Evolutionary conservation across 2,888 invertebrate species (phyloP).

Genomic region (Netelia melanura): DNA sequence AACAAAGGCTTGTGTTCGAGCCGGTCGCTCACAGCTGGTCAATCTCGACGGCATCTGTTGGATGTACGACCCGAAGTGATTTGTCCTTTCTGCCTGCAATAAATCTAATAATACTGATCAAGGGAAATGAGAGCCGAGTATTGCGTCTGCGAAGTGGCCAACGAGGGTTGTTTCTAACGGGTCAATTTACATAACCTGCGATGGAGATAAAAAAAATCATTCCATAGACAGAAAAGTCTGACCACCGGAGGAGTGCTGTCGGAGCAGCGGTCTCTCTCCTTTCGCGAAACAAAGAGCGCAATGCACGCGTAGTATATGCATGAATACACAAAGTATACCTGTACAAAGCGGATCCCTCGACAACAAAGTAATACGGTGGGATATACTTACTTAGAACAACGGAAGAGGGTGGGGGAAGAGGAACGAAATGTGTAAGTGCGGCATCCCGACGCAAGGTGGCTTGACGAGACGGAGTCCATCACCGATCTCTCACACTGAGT

Average conservation of each 20-base stretch:
- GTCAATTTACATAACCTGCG: constrained; percentile 37
- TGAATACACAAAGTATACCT: constrained; percentile 36
- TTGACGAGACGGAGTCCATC: constrained; percentile 45
- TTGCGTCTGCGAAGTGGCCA: constrained; percentile 28
- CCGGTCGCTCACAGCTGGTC: constrained; percentile 53
- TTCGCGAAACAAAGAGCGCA: constrained; percentile 66
- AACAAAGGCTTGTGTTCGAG: constrained; percentile 32
- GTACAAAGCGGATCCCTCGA: constrained; percentile 33
- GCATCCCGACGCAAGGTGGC: constrained; percentile 72
- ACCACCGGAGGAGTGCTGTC: constrained; percentile 43
- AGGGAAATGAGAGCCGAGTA: neutral
- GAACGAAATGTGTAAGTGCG: constrained; percentile 62
- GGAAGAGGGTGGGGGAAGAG: neutral
- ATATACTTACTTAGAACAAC: constrained; percentile 44
- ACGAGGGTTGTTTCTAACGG: constrained; percentile 8
- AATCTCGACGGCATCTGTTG: constrained; percentile 51
- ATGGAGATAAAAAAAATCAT: constrained; percentile 22
- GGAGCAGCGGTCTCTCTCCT: constrained; percentile 20
- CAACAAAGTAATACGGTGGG: constrained; percentile 59
- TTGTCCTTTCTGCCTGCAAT: constrained; percentile 7
- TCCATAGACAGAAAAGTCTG: neutral
- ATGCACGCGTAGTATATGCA: constrained; percentile 48
- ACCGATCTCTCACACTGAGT: constrained; percentile 35
- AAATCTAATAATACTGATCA: constrained; percentile 3
- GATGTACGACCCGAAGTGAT: constrained; percentile 8